Base-by-base conservation (phyloP, 2,113 vertebrate genomes). In the Pica pica region DNA sequence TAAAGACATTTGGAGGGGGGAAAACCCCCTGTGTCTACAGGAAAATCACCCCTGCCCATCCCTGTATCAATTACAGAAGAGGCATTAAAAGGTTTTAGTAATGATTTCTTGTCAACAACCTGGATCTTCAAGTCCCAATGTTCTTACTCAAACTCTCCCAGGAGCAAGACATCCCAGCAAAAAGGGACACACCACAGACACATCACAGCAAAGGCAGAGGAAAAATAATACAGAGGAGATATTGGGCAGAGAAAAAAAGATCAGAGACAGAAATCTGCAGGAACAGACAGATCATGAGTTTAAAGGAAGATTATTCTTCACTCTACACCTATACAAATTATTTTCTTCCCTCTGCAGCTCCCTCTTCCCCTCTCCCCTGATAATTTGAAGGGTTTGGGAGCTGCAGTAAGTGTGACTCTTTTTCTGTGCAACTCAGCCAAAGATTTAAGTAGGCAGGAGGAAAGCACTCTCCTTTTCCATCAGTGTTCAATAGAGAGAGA, bases 61-160 rank as follows among this genome's bases (percentile, higher is more conserved):
- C 9, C 68, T 67, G 27, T 93, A 93, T 95, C 87, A 80, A 75
- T 95, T 96, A 91, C 92, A 91, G 71, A 63, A 79, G 55, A 90
- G 59, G 61, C 89, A 91, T 80, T 97, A 96, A 95, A 85, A 86
- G 71, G 83, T 83, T 92, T 94, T 22, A 89, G 87, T 80, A 93
- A 92, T 7, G 88, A 97, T 96, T 95, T 92, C 84, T 91, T 83
- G 75, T 96, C 90, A 87, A 94, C 94, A 96, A 91, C 18, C 64
- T 42, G 44, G 33, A 68, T 75, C 71, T 90, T 39, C 67, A 33
- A 59, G 56, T 78, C 80, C 61, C 86, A 27, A 44, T 7, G 12
- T 50, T 93, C 96, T 83, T 56, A 80, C 12, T 81, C 59, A 52
- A 83, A 49, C 44, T 60, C 94, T 71, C 75, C 64, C 8, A 76